Evolutionary conservation across 2,888 invertebrate species (phyloP).

Genomic region (Sthenelais limicola): DNA sequence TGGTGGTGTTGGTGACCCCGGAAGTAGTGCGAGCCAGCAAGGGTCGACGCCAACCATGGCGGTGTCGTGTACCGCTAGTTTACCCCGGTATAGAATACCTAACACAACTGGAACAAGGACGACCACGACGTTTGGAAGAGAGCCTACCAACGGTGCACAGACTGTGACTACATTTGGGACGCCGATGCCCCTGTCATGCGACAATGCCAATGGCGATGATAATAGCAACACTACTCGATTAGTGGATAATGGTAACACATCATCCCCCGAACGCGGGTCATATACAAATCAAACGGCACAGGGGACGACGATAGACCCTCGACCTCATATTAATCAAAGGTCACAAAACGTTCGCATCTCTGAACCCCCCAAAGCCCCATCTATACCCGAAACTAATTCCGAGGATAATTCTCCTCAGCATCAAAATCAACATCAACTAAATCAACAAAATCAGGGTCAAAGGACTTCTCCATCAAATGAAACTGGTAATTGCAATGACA

Average conservation of each 20-base stretch:
- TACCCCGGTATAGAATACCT: slow-evolving; percentile 2
- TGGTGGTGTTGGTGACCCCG: not conserved
- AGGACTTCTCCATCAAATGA: too few relatives aligned
- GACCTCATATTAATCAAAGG: too few relatives aligned
- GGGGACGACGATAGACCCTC: too few relatives aligned
- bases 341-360: slow-evolving; percentile 30
- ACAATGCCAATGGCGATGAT: too few relatives aligned
- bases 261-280: too few relatives aligned
- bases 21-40: not conserved
- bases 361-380: not conserved
- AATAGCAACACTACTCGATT: too few relatives aligned
- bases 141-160: slow-evolving; percentile 20
- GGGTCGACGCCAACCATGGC: not conserved
- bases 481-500: not conserved
- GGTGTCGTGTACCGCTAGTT: slow-evolving; percentile 10
- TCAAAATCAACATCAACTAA: too few relatives aligned
- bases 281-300: too few relatives aligned
- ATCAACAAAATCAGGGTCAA: too few relatives aligned
- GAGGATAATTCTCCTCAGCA: too few relatives aligned
- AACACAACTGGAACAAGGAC: not conserved
- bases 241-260: too few relatives aligned
- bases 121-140: slow-evolving; percentile 10
- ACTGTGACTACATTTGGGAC: slow-evolving; percentile 23
- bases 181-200: slow-evolving; percentile 3
- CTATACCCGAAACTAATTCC: slow-evolving; percentile 20